Conservation (phyloP, 2,113 vertebrate species). For the Cynopterus brachyotis region DNA sequence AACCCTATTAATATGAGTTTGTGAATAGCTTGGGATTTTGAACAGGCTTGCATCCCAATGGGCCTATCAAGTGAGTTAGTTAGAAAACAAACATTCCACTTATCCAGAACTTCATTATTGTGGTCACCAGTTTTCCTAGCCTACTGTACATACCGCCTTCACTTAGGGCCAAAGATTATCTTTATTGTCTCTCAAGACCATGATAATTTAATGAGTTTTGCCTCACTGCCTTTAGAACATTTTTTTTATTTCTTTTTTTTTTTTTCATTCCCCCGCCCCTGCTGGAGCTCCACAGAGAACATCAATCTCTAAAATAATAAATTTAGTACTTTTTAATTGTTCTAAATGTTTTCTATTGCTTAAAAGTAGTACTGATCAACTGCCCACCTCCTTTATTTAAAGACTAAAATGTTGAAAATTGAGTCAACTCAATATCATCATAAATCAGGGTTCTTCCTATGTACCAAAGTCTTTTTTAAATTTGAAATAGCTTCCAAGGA, state of each 20-base stretch:
- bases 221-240: slow-evolving; percentile 26
- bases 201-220: neutral
- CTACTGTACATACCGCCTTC: neutral
- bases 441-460: slow-evolving; percentile 12
- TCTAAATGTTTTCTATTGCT: slow-evolving; percentile 61
- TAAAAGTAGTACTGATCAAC: slow-evolving; percentile 54
- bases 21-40: neutral
- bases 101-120: neutral
- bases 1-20: neutral
- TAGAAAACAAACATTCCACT: neutral
- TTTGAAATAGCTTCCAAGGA: slow-evolving; percentile 40
- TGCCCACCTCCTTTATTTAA: slow-evolving; percentile 52
- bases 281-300: slow-evolving; percentile 1
- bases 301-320: slow-evolving; percentile 49
- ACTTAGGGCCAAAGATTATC: neutral
- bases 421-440: slow-evolving; percentile 43
- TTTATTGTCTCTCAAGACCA: neutral
- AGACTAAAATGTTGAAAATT: slow-evolving; percentile 68
- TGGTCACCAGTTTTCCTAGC: neutral
- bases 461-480: slow-evolving; percentile 26
- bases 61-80: neutral
- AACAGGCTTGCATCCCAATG: neutral
- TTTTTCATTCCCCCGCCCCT: too few relatives aligned
- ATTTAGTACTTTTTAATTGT: slow-evolving; percentile 45
- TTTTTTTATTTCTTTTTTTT: neutral